Evolutionary conservation across 2,113 vertebrate species (phyloP).

Genomic region (Misgurnus anguillicaudatus): DNA sequence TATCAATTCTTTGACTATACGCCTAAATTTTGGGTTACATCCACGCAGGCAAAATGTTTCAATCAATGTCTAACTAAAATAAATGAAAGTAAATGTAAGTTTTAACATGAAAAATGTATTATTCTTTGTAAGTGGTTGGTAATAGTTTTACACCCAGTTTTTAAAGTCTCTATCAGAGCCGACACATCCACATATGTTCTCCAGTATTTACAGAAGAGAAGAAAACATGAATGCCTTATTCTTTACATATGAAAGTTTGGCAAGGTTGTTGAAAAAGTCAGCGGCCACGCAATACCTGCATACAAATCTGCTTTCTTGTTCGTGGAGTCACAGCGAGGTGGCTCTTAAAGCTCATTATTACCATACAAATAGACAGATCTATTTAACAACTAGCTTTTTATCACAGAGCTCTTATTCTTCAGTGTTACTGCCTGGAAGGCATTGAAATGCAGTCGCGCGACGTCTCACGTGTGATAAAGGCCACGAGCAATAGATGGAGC

Average conservation of each 20-base stretch:
- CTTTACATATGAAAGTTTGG: slow-evolving; percentile 76
- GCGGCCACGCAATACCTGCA: slow-evolving; percentile 67
- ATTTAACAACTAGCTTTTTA: slow-evolving; percentile 83
- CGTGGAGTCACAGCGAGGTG: slow-evolving; percentile 68
- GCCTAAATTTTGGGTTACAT: no score
- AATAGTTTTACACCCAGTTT: not conserved
- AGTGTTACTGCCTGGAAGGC: slow-evolving; percentile 76
- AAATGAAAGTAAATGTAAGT: no score
- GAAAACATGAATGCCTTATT: slow-evolving; percentile 63
- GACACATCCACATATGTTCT: not conserved
- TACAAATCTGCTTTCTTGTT: slow-evolving; percentile 78
- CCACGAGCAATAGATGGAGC: slow-evolving; percentile 80
- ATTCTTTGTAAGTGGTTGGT: no score
- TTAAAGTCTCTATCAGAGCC: not conserved
- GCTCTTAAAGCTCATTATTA: slow-evolving; percentile 84
- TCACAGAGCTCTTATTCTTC: slow-evolving; percentile 81
- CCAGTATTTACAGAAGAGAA: slow-evolving; percentile 32
- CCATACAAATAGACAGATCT: slow-evolving; percentile 86
- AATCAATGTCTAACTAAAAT: no score
- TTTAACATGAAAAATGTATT: no score
- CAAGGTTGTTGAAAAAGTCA: slow-evolving; percentile 76
- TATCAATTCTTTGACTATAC: no score
- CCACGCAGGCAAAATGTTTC: no score
- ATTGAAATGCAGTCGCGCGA: slow-evolving; percentile 73
- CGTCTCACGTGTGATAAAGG: slow-evolving; percentile 78